A percentile compares a stretch with the other conserved stretches of the same genome.
Evolutionary conservation across 2,888 invertebrate species (phyloP).

Genomic region (Hemistola chrysoprasaria): DNA sequence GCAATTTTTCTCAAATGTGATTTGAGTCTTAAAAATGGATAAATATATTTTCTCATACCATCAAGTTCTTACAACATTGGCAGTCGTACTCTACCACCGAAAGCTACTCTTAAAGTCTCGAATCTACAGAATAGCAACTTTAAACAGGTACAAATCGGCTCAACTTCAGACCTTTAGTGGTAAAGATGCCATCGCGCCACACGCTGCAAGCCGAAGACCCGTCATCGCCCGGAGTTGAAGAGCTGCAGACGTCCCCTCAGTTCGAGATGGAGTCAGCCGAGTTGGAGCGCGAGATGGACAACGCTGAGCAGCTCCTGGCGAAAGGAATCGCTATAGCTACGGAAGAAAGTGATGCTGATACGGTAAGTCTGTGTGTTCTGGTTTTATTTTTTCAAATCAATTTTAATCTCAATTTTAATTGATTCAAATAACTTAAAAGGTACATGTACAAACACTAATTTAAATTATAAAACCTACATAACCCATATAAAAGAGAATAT

Average conservation of each 20-base stretch:
- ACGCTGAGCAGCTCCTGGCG: conserved; percentile 61
- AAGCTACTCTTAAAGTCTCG: too few relatives aligned
- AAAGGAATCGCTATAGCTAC: conserved; percentile 65
- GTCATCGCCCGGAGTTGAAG: conserved; percentile 52
- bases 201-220: conserved; percentile 43
- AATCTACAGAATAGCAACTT: too few relatives aligned
- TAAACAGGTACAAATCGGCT: conserved; percentile 44
- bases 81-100: too few relatives aligned
- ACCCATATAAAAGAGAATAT: too few relatives aligned
- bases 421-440: too few relatives aligned
- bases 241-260: conserved; percentile 62
- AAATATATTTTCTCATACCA: too few relatives aligned
- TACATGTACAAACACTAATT: too few relatives aligned
- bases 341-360: conserved; percentile 72
- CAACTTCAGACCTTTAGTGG: conserved; percentile 58
- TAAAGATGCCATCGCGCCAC: conserved; percentile 61
- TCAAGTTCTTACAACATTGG: too few relatives aligned
- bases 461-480: too few relatives aligned
- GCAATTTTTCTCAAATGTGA: too few relatives aligned
- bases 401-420: too few relatives aligned
- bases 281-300: conserved; percentile 59
- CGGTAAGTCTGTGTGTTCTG: conserved; percentile 60
- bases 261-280: conserved; percentile 60
- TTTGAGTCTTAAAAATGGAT: too few relatives aligned
- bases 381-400: neutral